A percentile compares a stretch with the other conserved stretches of the same genome.
Evolutionary conservation across 2,113 vertebrate genomes (phyloP).

Genomic region (Cisticola juncidis): DNA sequence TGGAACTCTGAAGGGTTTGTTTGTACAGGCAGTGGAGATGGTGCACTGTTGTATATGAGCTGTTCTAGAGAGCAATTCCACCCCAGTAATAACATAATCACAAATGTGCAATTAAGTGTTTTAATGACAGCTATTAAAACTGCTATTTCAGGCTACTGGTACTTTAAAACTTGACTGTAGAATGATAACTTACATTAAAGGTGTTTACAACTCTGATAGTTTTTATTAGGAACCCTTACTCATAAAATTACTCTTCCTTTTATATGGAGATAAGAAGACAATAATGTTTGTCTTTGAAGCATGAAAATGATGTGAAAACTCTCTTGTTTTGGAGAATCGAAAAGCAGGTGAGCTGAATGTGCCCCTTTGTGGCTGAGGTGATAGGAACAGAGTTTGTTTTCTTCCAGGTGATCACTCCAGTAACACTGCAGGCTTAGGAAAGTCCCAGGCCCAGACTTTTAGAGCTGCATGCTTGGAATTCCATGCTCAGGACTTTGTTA

Average conservation of each 20-base stretch:
- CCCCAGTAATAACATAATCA: neutral
- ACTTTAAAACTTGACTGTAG: neutral
- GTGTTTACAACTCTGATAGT: neutral
- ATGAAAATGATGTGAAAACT: neutral
- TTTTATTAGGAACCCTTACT: neutral
- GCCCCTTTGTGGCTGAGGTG: neutral
- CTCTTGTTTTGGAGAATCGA: neutral
- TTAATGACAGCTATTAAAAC: conserved; percentile 14
- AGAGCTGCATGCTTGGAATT: neutral
- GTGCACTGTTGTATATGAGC: neutral
- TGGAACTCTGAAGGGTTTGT: neutral
- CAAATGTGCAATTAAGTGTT: neutral
- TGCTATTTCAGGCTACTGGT: neutral
- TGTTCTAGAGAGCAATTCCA: neutral
- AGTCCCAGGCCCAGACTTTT: neutral
- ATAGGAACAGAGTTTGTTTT: neutral
- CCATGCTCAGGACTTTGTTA: neutral
- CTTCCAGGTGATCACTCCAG: neutral
- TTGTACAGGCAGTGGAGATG: neutral
- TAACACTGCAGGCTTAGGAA: neutral
- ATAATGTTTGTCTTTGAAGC: neutral
- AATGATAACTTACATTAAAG: neutral
- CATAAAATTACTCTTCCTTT: neutral
- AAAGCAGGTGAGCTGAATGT: neutral
- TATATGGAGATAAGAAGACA: neutral